phyloP scores from a whole-genome alignment of 2,888 invertebrate genomes.

The Dicyrtoma fusca region DNA sequence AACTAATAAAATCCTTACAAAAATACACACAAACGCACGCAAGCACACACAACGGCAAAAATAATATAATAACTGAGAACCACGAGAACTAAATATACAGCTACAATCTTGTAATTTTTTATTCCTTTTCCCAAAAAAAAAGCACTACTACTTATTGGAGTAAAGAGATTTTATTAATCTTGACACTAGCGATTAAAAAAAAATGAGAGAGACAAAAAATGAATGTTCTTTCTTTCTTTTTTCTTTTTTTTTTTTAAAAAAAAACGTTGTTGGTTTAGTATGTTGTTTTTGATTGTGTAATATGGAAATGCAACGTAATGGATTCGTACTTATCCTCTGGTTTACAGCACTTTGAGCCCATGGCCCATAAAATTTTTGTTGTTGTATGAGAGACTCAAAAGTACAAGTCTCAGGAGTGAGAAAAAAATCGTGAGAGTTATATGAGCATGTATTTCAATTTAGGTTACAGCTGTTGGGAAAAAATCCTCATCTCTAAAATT shows the following conservation, averaged over 20 bases:
- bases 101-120: neutral
- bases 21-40: conserved; percentile 11
- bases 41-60: conserved; percentile 1
- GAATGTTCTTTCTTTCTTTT: neutral
- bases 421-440: conserved; percentile 16
- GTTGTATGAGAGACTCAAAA: conserved; percentile 36
- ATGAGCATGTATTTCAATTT: conserved; percentile 34
- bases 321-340: conserved; percentile 34
- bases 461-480: conserved; percentile 39
- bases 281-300: neutral
- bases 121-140: neutral
- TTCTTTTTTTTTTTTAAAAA: neutral
- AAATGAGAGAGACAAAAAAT: conserved; percentile 1
- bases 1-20: neutral
- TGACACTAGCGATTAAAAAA: neutral
- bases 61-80: neutral
- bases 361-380: conserved; percentile 31
- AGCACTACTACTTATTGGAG: neutral
- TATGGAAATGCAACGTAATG: no score
- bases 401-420: conserved; percentile 29
- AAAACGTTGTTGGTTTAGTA: conserved; percentile 1
- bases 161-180: neutral
- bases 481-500: conserved; percentile 38
- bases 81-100: neutral
- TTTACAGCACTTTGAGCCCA: conserved; percentile 40